Evolutionary conservation across 2,888 invertebrate species (phyloP).

Genomic region (Nesidiocoris tenuis): DNA sequence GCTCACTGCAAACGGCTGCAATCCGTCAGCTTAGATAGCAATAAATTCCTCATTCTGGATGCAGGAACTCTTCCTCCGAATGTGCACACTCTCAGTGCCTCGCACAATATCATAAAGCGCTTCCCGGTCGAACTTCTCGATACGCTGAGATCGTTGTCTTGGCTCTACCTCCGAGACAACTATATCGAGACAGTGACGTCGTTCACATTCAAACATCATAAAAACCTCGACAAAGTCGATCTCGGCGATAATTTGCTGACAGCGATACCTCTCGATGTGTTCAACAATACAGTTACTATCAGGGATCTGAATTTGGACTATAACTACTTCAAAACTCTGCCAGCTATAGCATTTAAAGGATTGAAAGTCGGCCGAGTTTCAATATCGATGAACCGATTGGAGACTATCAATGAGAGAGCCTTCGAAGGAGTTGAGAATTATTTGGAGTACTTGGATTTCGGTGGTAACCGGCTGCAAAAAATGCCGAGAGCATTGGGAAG

Average conservation of each 20-base stretch:
- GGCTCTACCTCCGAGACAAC: constrained; percentile 69
- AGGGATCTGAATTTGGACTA: constrained; percentile 56
- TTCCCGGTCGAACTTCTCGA: constrained; percentile 67
- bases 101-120: constrained; percentile 69
- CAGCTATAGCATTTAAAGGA: constrained; percentile 54
- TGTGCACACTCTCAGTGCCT: constrained; percentile 69
- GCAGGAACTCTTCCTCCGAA: constrained; percentile 65
- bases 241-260: constrained; percentile 80
- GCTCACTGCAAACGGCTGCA: constrained; percentile 65
- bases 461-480: constrained; percentile 71
- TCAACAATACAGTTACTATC: constrained; percentile 55
- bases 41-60: constrained; percentile 66
- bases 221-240: constrained; percentile 77
- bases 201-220: constrained; percentile 60
- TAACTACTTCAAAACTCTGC: constrained; percentile 55
- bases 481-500: constrained; percentile 71
- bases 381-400: constrained; percentile 74
- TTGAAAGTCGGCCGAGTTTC: constrained; percentile 74
- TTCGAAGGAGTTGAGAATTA: constrained; percentile 72
- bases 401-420: constrained; percentile 67
- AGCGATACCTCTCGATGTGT: constrained; percentile 58
- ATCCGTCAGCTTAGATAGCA: constrained; percentile 70
- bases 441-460: constrained; percentile 80
- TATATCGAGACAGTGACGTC: constrained; percentile 61
- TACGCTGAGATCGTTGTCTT: constrained; percentile 64